Evolutionary conservation across 2,888 invertebrate genomes (phyloP), one percentile per base, ranked within the genome.

Genomic region (Drosophila histrio): DNA sequence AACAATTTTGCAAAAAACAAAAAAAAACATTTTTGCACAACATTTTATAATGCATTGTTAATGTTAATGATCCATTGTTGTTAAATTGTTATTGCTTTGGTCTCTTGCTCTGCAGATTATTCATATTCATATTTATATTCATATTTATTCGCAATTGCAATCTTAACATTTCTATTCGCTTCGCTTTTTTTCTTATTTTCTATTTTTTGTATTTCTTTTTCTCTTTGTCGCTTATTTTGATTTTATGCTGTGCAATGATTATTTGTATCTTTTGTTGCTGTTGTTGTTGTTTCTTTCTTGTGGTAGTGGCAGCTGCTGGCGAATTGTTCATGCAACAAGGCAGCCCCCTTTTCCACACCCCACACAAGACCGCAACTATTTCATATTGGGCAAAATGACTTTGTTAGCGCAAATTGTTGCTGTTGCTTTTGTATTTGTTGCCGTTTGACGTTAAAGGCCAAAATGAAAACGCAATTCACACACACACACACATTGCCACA

Each of bases 381-480:
- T 84, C 63, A 65, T 71, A 78, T 83, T 85, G 79, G 73, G 67
- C 72, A 69, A 68, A 86, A 84, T 87, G 66, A 78, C 81, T 75
- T 75, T 78, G 84, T 77, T 77, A 69, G 78, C 70, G 70, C 68
- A 47, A 77, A 78, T 63, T 60, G 52, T 54, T 67, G 24, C 44
- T 3, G 56, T 57, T 58, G 60, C 58, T 50, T 34, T 38, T 39
- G 50, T 28, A 67, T 36, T 21, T 71, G 60, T 54, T 63, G 68
- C 2, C 34, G 66, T 21, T 62, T 73, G 60, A 67, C 67, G 73
- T 82, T 85, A 74, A 77, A 79, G 68, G 72, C 77, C 72, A 72
- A 68, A 83, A 75, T 75, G 76, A 66, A 81, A 86, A 79, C 77
- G 80, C 86, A 82, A 82, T 74, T 67, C 61, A 64, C 77, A 66